phyloP scores from a whole-genome alignment of 2,888 invertebrate genomes.

The Apodemia duryi region DNA sequence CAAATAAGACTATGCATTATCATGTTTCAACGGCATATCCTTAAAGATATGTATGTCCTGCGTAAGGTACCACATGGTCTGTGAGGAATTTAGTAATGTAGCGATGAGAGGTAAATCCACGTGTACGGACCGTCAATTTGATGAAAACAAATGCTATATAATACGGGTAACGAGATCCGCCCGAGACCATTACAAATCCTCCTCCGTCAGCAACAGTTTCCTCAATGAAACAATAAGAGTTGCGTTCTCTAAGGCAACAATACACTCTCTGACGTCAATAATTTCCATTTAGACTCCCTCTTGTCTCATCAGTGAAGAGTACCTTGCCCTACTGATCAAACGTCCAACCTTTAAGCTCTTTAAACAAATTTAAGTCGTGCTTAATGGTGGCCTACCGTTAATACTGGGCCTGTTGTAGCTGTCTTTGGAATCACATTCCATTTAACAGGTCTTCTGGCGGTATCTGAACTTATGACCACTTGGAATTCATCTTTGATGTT shows the following conservation, averaged over 20 bases:
- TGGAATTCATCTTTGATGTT: conserved; percentile 24
- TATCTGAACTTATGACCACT: conserved; percentile 25
- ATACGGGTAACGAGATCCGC: background rate
- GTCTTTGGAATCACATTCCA: background rate
- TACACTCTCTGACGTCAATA: no score
- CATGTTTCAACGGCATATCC: background rate
- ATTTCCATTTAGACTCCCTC: no score
- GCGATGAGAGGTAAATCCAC: conserved; percentile 3
- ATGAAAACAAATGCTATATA: background rate
- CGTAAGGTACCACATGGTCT: conserved; percentile 12
- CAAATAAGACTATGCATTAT: background rate
- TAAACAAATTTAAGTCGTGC: no score
- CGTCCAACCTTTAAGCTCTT: no score
- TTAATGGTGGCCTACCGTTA: no score
- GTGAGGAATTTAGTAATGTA: conserved; percentile 14
- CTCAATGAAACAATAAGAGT: background rate
- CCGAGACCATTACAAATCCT: background rate
- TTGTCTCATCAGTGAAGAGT: no score
- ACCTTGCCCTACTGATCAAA: no score
- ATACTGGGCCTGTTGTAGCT: background rate
- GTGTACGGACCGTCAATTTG: background rate
- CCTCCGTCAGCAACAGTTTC: background rate
- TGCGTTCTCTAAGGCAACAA: no score
- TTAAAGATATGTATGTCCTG: background rate
- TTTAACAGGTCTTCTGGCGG: conserved; percentile 9